Conservation (phyloP, 2,888 invertebrate species). For the Oxystoma pomonae region DNA sequence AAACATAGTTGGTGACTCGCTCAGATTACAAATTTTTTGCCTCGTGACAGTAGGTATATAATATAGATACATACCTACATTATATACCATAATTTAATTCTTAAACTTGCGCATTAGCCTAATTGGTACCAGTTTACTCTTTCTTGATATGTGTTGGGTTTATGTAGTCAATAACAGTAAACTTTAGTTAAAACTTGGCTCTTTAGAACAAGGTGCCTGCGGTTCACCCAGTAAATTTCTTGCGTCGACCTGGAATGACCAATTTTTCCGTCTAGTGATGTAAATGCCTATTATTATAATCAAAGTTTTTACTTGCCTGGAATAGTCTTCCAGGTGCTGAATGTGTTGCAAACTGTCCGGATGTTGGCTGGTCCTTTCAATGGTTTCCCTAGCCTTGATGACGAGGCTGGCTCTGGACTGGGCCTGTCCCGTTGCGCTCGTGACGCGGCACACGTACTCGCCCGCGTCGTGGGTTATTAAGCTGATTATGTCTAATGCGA, state of each 20-base stretch:
- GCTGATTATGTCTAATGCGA: constrained; percentile 87
- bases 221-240: too few relatives aligned
- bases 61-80: too few relatives aligned
- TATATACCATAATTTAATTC: not conserved
- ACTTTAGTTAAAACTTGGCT: too few relatives aligned
- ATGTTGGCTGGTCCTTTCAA: constrained; percentile 85
- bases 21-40: too few relatives aligned
- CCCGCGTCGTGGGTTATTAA: constrained; percentile 83
- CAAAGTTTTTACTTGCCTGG: constrained; percentile 47
- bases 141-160: too few relatives aligned
- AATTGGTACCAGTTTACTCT: not conserved
- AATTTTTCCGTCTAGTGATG: too few relatives aligned
- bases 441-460: constrained; percentile 85
- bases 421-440: constrained; percentile 81
- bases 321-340: constrained; percentile 86
- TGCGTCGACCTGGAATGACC: too few relatives aligned
- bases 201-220: too few relatives aligned
- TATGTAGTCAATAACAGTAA: too few relatives aligned
- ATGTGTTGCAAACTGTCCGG: constrained; percentile 89
- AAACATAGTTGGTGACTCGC: too few relatives aligned
- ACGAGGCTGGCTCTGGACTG: constrained; percentile 79
- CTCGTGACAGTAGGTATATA: too few relatives aligned
- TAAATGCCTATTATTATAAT: not conserved
- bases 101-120: not conserved
- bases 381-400: constrained; percentile 76